Evolutionary conservation across 2,797 vertebrate genomes (phyloP).

Genomic region (Nyctibius grandis): DNA sequence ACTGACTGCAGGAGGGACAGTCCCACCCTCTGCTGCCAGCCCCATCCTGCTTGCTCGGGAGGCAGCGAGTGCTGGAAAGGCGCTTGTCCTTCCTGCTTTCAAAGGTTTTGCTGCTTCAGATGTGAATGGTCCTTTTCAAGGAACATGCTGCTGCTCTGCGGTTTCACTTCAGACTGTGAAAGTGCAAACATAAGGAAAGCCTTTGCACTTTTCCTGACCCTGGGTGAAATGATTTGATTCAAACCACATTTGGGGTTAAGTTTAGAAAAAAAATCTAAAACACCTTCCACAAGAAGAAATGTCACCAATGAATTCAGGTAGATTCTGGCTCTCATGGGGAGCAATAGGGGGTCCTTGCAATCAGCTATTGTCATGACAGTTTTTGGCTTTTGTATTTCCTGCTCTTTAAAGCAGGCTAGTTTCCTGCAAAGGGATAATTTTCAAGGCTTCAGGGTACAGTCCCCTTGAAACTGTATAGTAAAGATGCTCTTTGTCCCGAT

Average conservation of each 20-base stretch:
- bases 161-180: background rate
- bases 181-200: background rate
- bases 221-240: background rate
- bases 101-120: background rate
- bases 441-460: background rate
- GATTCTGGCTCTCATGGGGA: background rate
- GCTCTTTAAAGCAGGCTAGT: background rate
- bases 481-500: background rate
- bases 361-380: background rate
- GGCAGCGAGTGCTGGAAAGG: rapidly evolving
- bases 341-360: background rate
- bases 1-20: rapidly evolving
- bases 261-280: background rate
- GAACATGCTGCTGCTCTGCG: background rate
- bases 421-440: background rate
- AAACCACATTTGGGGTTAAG: background rate
- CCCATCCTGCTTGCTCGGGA: background rate
- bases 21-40: background rate
- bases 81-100: background rate
- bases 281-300: background rate
- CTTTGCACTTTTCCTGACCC: rapidly evolving
- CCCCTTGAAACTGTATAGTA: background rate
- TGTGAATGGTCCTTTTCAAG: background rate
- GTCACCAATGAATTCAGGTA: background rate
- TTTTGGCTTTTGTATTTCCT: background rate